phyloP scores from a whole-genome alignment of 2,888 invertebrate species.

The Graphium colonna region DNA sequence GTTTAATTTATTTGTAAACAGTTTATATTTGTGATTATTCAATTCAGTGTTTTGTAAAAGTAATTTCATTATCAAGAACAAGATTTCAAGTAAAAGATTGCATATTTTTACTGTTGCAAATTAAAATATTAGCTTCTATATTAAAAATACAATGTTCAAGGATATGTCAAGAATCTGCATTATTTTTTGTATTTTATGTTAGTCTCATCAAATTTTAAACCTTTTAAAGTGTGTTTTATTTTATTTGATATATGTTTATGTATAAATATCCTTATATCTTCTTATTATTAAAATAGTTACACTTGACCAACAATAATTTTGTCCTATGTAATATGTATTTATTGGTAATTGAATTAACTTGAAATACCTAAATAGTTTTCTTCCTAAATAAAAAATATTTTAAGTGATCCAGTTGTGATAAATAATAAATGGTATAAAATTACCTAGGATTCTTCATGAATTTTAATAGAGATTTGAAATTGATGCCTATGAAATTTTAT shows the following conservation, averaged over 20 bases:
- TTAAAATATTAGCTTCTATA: background rate
- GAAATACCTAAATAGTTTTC: too few relatives aligned
- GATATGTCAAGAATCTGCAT: slow-evolving; percentile 47
- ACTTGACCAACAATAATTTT: too few relatives aligned
- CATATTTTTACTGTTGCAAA: background rate
- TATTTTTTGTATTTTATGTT: slow-evolving; percentile 72
- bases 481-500: too few relatives aligned
- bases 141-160: slow-evolving; percentile 36
- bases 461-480: too few relatives aligned
- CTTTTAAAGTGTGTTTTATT: slow-evolving; percentile 36
- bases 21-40: slow-evolving; percentile 33
- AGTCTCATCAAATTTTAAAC: slow-evolving; percentile 55
- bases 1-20: slow-evolving; percentile 16
- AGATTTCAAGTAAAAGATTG: background rate
- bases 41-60: slow-evolving; percentile 2
- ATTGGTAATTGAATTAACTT: too few relatives aligned
- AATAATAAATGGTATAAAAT: too few relatives aligned
- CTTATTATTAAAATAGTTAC: too few relatives aligned
- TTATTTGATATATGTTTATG: slow-evolving; percentile 19
- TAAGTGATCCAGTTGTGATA: too few relatives aligned
- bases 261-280: too few relatives aligned
- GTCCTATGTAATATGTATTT: too few relatives aligned
- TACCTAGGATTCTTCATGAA: too few relatives aligned
- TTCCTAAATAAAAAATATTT: too few relatives aligned
- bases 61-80: background rate